Percentiles rank a stretch among this genome's conserved stretches.
These are phyloP conservation scores for Pangasius mekongensis DNA, from an alignment of 2,797 vertebrate species.

Conservation along the genomic window DNA sequence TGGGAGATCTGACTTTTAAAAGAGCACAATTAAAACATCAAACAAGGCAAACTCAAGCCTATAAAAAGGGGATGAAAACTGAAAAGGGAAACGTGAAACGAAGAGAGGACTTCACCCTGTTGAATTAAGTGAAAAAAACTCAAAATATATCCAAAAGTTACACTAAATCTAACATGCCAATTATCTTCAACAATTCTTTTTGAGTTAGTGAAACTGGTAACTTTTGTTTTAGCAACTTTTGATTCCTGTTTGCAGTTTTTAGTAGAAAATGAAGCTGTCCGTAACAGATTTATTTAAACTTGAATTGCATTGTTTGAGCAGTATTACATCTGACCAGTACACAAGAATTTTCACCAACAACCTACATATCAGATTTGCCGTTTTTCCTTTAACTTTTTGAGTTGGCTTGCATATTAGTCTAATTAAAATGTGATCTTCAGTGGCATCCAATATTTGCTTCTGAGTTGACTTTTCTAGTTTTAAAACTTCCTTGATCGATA, in stretches of 20 bases:
- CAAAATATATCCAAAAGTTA: neutral
- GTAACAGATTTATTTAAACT: neutral
- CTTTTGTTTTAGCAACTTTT: neutral
- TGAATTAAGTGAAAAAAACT: neutral
- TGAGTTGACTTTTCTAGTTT: neutral
- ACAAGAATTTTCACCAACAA: too few relatives aligned
- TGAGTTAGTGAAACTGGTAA: neutral
- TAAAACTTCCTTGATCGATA: neutral
- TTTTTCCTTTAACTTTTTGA: neutral
- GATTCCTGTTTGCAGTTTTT: neutral
- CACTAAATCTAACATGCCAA: too few relatives aligned
- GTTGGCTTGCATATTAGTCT: neutral
- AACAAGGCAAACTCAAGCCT: slow-evolving; percentile 39
- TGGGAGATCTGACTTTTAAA: slow-evolving; percentile 72
- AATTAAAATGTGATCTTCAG: neutral
- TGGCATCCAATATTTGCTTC: neutral
- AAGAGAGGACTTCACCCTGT: neutral
- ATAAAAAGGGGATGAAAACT: slow-evolving; percentile 45
- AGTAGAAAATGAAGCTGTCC: neutral
- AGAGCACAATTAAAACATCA: slow-evolving; percentile 60
- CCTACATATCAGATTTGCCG: too few relatives aligned
- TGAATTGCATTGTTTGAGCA: neutral
- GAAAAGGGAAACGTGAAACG: neutral
- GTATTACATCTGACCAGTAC: neutral
- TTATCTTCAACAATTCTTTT: neutral